phyloP scores from a whole-genome alignment of 2,888 invertebrate species.

The Cephus nigrinus region DNA sequence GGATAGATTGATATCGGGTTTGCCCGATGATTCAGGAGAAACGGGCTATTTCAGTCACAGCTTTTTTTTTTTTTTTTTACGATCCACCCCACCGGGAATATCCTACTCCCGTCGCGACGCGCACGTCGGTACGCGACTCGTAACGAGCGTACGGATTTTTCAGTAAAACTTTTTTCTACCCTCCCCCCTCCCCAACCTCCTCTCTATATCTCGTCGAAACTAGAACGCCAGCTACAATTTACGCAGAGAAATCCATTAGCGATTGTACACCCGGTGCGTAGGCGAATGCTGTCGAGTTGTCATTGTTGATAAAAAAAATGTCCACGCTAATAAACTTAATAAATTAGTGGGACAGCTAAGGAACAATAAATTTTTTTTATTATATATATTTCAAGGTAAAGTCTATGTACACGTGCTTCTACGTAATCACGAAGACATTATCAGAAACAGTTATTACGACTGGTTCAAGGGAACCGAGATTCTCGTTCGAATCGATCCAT shows the following conservation, averaged over 20 bases:
- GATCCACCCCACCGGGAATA: not conserved
- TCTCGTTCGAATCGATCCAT: conserved; percentile 10
- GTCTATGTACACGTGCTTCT: too few species aligned
- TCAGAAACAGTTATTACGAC: conserved; percentile 18
- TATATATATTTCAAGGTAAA: too few species aligned
- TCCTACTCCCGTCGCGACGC: not conserved
- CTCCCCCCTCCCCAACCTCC: not conserved
- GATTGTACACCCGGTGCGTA: not conserved
- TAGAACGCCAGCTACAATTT: not conserved
- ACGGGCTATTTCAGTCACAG: not conserved
- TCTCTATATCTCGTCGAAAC: not conserved
- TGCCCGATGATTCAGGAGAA: not conserved
- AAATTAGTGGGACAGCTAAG: not conserved
- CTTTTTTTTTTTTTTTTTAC: conserved; percentile 5
- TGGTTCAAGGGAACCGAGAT: conserved; percentile 24
- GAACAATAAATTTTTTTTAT: not conserved
- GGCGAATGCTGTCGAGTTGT: not conserved
- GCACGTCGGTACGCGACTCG: conserved; percentile 1
- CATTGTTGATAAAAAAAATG: not conserved
- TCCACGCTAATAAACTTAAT: not conserved
- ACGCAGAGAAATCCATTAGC: not conserved
- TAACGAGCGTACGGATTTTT: not conserved
- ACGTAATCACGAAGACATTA: conserved; percentile 14
- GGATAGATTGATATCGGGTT: conserved; percentile 2
- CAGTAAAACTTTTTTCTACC: conserved; percentile 3